phyloP scores from a whole-genome alignment of 2,797 vertebrate genomes.

The Poeciliopsis turneri region DNA sequence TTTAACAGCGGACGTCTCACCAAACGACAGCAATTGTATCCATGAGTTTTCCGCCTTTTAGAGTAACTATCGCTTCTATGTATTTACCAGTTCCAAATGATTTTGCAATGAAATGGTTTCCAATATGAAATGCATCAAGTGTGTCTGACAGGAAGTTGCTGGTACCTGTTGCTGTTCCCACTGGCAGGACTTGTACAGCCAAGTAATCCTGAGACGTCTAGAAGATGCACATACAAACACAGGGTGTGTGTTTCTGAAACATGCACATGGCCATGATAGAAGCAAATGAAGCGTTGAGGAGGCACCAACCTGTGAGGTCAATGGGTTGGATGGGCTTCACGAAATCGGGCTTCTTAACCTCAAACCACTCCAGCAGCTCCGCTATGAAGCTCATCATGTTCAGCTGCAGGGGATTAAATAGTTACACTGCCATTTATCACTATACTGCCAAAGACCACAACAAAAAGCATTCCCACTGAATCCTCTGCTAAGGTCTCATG shows the following conservation, averaged over 20 bases:
- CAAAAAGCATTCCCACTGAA: not conserved
- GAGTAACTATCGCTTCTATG: not conserved
- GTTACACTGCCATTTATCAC: not conserved
- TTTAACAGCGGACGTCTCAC: not conserved
- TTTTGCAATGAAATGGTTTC: not conserved
- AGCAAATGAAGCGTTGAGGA: no score
- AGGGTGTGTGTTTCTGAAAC: not conserved
- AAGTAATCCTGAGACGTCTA: constrained; percentile 78
- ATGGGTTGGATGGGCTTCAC: constrained; percentile 82
- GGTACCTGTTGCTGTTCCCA: constrained; percentile 80
- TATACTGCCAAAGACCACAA: not conserved
- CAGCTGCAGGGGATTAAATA: constrained; percentile 68
- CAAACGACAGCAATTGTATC: not conserved
- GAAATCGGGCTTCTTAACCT: constrained; percentile 88
- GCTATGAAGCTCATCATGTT: constrained; percentile 89
- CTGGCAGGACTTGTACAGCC: constrained; percentile 79
- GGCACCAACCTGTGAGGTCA: constrained; percentile 78
- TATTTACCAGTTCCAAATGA: not conserved
- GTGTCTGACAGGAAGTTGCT: not conserved
- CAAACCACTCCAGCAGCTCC: constrained; percentile 88
- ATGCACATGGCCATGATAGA: not conserved
- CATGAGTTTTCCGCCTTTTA: not conserved
- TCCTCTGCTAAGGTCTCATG: not conserved
- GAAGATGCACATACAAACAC: constrained; percentile 27
- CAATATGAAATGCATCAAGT: not conserved